phyloP scores from a whole-genome alignment of 2,888 invertebrate genomes.

The Drosophila subquinaria region DNA sequence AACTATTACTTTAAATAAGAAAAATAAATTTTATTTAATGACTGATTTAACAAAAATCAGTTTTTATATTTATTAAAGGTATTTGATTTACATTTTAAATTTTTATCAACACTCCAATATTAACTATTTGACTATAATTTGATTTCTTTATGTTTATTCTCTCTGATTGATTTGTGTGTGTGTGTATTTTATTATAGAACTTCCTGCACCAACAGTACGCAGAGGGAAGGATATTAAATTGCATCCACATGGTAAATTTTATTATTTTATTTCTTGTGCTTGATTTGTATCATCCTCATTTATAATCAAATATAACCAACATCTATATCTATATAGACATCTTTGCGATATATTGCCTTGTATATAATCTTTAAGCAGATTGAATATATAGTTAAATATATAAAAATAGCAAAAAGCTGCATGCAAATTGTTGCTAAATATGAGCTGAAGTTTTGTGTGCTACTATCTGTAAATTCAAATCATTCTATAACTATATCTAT shows the following conservation, averaged over 20 bases:
- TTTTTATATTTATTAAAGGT: not conserved
- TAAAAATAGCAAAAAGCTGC: constrained; percentile 48
- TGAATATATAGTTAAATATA: not conserved
- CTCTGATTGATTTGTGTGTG: constrained; percentile 62
- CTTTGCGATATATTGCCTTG: constrained; percentile 41
- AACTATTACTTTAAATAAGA: no score
- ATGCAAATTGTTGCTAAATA: constrained; percentile 53
- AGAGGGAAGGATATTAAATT: constrained; percentile 86
- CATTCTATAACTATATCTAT: constrained; percentile 17
- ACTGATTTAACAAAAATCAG: no score
- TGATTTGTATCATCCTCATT: constrained; percentile 49
- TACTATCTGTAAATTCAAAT: constrained; percentile 46
- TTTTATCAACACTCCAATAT: constrained; percentile 13
- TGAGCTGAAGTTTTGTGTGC: constrained; percentile 40
- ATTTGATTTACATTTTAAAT: constrained; percentile 16
- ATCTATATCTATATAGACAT: constrained; percentile 13
- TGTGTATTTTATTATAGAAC: constrained; percentile 82
- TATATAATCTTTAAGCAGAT: constrained; percentile 37
- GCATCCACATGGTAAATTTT: constrained; percentile 85
- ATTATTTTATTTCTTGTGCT: constrained; percentile 65
- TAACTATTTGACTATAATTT: constrained; percentile 31
- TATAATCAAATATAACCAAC: constrained; percentile 7
- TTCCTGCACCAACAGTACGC: constrained; percentile 84
- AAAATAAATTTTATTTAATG: no score
- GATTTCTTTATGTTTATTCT: constrained; percentile 10